A percentile compares a stretch with the other conserved stretches of the same genome.
These are phyloP conservation scores for Mesocricetus auratus DNA, from an alignment of 2,113 vertebrate species.

Conservation along the genomic window DNA sequence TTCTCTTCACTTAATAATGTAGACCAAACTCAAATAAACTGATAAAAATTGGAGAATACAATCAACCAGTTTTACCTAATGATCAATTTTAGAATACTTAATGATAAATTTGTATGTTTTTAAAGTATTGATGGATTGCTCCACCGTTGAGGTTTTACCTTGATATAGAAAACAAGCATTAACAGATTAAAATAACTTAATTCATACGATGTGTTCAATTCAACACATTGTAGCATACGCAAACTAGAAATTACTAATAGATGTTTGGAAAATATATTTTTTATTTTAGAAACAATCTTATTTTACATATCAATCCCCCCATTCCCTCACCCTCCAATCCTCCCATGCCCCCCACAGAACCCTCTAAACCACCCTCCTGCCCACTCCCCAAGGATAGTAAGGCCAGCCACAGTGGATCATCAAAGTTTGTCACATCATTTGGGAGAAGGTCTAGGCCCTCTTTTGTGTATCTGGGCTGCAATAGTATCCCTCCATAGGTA, in stretches of 20 bases:
- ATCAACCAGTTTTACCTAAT: background rate
- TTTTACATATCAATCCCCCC: too few species aligned
- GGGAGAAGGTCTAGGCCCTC: too few species aligned
- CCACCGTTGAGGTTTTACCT: background rate
- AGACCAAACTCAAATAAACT: background rate
- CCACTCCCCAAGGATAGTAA: too few species aligned
- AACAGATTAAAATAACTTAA: constrained; percentile 1
- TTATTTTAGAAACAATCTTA: too few species aligned
- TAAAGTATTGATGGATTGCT: background rate
- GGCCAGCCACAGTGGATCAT: too few species aligned
- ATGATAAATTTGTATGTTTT: background rate
- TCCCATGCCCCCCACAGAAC: too few species aligned
- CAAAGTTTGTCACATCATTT: too few species aligned
- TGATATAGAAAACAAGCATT: background rate
- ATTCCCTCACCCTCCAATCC: too few species aligned
- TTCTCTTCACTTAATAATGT: background rate
- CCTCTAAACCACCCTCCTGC: too few species aligned
- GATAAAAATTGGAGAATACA: background rate
- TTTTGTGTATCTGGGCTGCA: too few species aligned
- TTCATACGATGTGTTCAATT: background rate
- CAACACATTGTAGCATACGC: background rate
- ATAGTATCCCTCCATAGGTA: too few species aligned
- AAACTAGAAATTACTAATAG: background rate
- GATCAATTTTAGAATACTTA: background rate
- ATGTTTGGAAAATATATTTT: constrained; percentile 6